These are phyloP conservation scores for Nematopogon swammerdamellus DNA, from an alignment of 2,888 invertebrate species.

Conservation along the genomic window DNA sequence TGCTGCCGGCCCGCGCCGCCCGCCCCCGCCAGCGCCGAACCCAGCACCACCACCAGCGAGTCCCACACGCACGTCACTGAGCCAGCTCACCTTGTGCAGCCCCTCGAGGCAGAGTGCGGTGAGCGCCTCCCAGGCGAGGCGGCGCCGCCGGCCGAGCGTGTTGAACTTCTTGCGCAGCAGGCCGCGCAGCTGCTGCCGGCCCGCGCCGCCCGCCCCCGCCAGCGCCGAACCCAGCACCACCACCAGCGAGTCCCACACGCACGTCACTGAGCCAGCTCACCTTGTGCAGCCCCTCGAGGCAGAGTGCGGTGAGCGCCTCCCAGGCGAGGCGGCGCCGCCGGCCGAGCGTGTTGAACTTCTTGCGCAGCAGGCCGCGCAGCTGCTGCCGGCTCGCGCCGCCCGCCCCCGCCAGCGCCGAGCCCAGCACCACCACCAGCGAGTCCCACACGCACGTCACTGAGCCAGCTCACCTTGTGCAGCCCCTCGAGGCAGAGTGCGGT, in stretches of 20 bases:
- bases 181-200: constrained; percentile 40
- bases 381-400: constrained; percentile 38
- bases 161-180: constrained; percentile 57
- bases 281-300: constrained; percentile 87
- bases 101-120: constrained; percentile 87
- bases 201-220: constrained; percentile 43
- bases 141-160: constrained; percentile 39
- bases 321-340: constrained; percentile 39
- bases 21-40: constrained; percentile 71
- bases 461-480: constrained; percentile 74
- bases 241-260: constrained; percentile 91
- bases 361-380: constrained; percentile 52
- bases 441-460: no score
- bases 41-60: constrained; percentile 84
- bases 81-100: constrained; percentile 76
- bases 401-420: constrained; percentile 68
- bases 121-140: constrained; percentile 63
- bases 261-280: no score
- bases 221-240: constrained; percentile 80
- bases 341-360: constrained; percentile 48
- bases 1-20: constrained; percentile 38
- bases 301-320: constrained; percentile 79
- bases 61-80: no score
- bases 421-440: constrained; percentile 84
- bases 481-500: constrained; percentile 87